Base-by-base conservation (phyloP, 2,888 invertebrate species). In the Noctua janthina region DNA sequence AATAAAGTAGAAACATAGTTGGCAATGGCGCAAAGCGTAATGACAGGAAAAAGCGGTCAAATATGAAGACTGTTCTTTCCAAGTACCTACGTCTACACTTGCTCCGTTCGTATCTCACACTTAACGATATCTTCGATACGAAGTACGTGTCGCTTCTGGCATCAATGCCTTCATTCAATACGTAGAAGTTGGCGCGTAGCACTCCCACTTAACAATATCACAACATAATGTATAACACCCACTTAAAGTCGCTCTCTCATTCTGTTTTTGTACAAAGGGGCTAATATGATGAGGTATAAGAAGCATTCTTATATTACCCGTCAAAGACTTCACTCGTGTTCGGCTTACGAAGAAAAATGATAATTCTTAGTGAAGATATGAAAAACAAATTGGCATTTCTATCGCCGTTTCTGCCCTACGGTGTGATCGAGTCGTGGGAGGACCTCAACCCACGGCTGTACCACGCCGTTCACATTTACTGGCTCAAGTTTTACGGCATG, bases 401-500 rank as follows among this genome's bases (percentile, higher is more conserved):
- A 76, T 90, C 90, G 62, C 93, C 92, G 8, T 84, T 94, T 79
- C 88, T 96, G 59, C 96, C 96, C 43, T 96, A 95, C 87, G 96
- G 96, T 62, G 94, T 95, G 20, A 79, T 94, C 17, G 95, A 96
- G 73, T 84, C 96, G 6, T 96, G 96, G 96, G 95, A 96, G 73
- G 93, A 94, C 88, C 93, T 96, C 54, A 92, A 96, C 77, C 97
- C 97, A 1, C 92, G 92, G 51, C 91, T 97, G 76, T 97, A 96
- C 88, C 96, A 94, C 77, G 95, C 96, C 3, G 92, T 97, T 46
- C 97, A 97, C 88, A 95, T 96, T 89, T 97, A 95, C 91, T 97
- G 97, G 96, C 92, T 97, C 46, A 97, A 96, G 84, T 96, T 97
- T 90, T 97, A 96, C 88, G 97, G 97, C 72, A 94, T 97, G 94